Conservation (phyloP, 2,888 invertebrate species). For the Petrophora chlorosata region DNA sequence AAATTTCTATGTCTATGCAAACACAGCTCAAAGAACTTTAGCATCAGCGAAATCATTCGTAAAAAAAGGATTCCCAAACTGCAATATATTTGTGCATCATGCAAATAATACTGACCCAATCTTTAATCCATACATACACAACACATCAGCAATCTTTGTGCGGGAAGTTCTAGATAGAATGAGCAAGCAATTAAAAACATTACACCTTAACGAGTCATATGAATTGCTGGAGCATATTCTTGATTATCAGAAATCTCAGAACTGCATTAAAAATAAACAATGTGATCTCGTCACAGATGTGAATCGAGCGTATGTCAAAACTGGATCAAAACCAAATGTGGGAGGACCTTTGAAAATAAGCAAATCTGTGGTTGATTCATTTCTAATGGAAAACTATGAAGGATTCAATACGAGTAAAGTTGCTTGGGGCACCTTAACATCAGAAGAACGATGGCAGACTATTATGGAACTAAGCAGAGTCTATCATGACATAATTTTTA, state of each 20-base stretch:
- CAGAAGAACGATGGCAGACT: slow-evolving; percentile 49
- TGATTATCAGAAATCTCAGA: slow-evolving; percentile 60
- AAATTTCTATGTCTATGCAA: slow-evolving; percentile 65
- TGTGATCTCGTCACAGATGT: slow-evolving; percentile 58
- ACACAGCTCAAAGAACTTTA: slow-evolving; percentile 63
- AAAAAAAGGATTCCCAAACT: slow-evolving; percentile 58
- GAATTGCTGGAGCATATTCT: slow-evolving; percentile 57
- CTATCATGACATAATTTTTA: slow-evolving; percentile 69
- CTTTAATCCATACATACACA: slow-evolving; percentile 67
- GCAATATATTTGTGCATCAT: slow-evolving; percentile 62
- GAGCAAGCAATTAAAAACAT: slow-evolving; percentile 46
- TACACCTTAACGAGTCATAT: slow-evolving; percentile 56
- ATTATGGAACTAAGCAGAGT: slow-evolving; percentile 54
- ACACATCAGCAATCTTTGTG: slow-evolving; percentile 52
- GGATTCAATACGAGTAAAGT: slow-evolving; percentile 59
- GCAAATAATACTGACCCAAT: slow-evolving; percentile 53
- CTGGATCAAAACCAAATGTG: slow-evolving; percentile 59
- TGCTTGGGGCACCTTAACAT: slow-evolving; percentile 64
- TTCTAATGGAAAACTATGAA: slow-evolving; percentile 72
- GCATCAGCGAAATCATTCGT: slow-evolving; percentile 66
- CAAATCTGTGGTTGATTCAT: slow-evolving; percentile 68
- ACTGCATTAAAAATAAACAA: slow-evolving; percentile 51
- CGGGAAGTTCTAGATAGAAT: slow-evolving; percentile 55
- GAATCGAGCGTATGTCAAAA: slow-evolving; percentile 50
- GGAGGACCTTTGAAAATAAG: slow-evolving; percentile 68